A percentile compares a stretch with the other conserved stretches of the same genome.
Evolutionary conservation across 2,113 vertebrate species (phyloP).

Genomic region (Myotis yumanensis): DNA sequence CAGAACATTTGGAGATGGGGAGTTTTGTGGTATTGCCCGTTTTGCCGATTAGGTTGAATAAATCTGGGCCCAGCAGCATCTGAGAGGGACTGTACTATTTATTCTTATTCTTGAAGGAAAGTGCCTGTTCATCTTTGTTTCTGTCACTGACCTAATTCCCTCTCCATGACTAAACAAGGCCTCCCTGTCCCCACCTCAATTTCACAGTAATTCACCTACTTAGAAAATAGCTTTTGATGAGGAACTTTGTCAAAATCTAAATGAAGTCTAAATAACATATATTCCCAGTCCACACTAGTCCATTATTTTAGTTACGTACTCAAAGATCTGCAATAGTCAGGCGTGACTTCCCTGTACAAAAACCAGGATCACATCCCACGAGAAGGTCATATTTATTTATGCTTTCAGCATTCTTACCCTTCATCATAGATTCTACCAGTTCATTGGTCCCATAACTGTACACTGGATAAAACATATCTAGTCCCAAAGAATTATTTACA

Average conservation of each 20-base stretch:
- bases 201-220: constrained; percentile 26
- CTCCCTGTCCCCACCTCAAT: not conserved
- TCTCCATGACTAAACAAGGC: constrained; percentile 34
- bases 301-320: constrained; percentile 40
- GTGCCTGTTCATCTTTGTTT: constrained; percentile 24
- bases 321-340: constrained; percentile 35
- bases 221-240: constrained; percentile 18
- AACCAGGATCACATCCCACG: not conserved
- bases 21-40: not conserved
- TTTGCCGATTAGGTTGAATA: constrained; percentile 48
- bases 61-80: not conserved
- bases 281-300: not conserved
- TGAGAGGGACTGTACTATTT: not conserved
- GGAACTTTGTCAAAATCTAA: constrained; percentile 55
- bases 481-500: not conserved
- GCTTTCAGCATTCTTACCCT: not conserved
- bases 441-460: not conserved
- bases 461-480: not conserved
- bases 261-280: constrained; percentile 39
- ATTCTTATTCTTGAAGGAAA: constrained; percentile 19
- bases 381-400: constrained; percentile 44
- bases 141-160: constrained; percentile 30
- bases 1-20: not conserved
- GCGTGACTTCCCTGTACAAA: constrained; percentile 44
- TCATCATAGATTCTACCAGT: not conserved